phyloP scores from a whole-genome alignment of 2,113 vertebrate species.

The Ginglymostoma cirratum region DNA sequence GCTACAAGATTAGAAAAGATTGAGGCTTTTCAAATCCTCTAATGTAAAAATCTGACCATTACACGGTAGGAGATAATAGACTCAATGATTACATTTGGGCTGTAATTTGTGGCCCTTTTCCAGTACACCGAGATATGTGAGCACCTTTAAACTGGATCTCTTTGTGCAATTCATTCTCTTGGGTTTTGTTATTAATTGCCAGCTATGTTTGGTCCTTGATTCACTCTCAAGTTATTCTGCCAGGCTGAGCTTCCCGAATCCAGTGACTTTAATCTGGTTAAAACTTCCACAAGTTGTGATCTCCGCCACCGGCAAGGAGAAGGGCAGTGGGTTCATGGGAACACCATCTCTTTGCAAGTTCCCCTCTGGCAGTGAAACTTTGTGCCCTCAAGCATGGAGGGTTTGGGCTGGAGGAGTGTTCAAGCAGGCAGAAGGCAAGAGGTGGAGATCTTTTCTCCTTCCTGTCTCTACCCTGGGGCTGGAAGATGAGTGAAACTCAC shows the following conservation, averaged over 20 bases:
- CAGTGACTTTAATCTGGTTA: background rate
- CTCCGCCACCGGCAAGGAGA: background rate
- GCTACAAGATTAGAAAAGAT: background rate
- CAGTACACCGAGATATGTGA: background rate
- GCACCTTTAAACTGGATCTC: background rate
- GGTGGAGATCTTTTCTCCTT: background rate
- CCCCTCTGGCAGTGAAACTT: too few relatives aligned
- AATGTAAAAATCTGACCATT: background rate
- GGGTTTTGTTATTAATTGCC: background rate
- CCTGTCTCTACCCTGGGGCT: too few relatives aligned
- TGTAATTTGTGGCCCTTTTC: background rate
- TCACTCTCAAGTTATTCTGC: background rate
- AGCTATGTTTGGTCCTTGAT: background rate
- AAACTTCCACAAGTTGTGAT: background rate
- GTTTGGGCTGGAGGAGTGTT: background rate
- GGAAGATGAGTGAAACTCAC: too few relatives aligned
- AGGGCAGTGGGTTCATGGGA: background rate
- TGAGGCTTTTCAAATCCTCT: background rate
- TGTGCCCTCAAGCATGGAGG: background rate
- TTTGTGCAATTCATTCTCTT: background rate
- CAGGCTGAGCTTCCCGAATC: background rate
- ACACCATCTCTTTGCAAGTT: background rate
- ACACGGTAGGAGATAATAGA: background rate
- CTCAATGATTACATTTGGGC: background rate
- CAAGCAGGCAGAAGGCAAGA: background rate